phyloP scores from a whole-genome alignment of 2,113 vertebrate species.

The Halichoeres trimaculatus region DNA sequence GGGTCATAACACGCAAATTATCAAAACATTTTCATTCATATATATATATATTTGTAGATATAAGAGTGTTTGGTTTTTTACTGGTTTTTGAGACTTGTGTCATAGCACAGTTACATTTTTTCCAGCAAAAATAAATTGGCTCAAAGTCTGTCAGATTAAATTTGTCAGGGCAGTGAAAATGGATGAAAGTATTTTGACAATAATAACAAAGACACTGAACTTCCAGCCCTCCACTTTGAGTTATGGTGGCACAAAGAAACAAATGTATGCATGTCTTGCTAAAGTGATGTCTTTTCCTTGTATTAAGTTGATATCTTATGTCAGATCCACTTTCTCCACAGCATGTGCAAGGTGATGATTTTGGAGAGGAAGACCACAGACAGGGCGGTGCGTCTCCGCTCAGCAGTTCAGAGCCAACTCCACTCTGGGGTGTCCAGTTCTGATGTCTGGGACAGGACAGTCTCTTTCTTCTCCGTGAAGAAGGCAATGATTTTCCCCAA shows the following conservation, averaged over 20 bases:
- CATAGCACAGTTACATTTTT: background rate
- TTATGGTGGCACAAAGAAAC: background rate
- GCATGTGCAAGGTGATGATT: constrained; percentile 74
- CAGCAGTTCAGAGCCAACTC: constrained; percentile 69
- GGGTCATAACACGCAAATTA: background rate
- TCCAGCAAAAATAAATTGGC: background rate
- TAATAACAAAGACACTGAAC: background rate
- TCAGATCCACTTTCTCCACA: constrained; percentile 25
- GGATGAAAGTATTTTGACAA: background rate
- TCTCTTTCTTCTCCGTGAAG: constrained; percentile 80
- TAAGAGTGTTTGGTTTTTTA: background rate
- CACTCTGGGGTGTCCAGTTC: constrained; percentile 56
- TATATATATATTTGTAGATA: too few species aligned
- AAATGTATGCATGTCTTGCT: background rate
- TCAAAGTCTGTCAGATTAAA: background rate
- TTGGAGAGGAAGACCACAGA: constrained; percentile 79
- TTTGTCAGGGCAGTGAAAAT: background rate
- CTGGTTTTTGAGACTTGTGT: background rate
- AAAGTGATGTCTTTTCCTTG: too few species aligned
- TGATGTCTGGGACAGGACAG: constrained; percentile 80
- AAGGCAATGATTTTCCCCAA: constrained; percentile 74
- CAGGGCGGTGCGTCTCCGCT: constrained; percentile 65
- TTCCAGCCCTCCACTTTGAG: background rate
- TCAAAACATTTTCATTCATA: too few species aligned
- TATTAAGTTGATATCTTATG: background rate